Conservation (phyloP, 1,140 invertebrate species). For the Bombus sibiricus region DNA sequence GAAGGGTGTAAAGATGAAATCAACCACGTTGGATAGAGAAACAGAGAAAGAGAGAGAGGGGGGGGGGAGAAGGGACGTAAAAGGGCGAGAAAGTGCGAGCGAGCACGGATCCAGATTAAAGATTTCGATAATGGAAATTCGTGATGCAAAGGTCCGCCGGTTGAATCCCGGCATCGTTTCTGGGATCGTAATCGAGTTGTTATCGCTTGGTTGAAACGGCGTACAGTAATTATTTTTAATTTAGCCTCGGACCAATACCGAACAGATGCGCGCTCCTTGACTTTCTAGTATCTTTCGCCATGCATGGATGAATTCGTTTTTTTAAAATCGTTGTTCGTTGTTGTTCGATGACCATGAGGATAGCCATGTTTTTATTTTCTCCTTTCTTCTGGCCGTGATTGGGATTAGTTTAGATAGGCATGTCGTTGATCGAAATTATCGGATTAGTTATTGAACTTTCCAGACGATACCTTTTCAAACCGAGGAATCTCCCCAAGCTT, state of each 20-base stretch:
- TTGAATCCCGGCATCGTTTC: slow-evolving; percentile 31
- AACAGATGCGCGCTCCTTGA: slow-evolving; percentile 40
- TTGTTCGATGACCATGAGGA: neutral
- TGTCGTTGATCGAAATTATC: slow-evolving; percentile 13
- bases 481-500: neutral
- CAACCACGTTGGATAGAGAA: slow-evolving; percentile 39
- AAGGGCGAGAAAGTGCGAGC: neutral
- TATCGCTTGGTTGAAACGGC: slow-evolving; percentile 47
- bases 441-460: slow-evolving; percentile 25
- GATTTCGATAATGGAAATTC: slow-evolving; percentile 63
- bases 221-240: slow-evolving; percentile 50
- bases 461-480: neutral
- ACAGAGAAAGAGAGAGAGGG: neutral
- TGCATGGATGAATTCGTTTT: slow-evolving; percentile 3
- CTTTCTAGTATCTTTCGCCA: neutral
- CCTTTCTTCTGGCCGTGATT: neutral
- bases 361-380: slow-evolving; percentile 20
- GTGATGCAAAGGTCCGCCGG: slow-evolving; percentile 49
- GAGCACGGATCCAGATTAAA: slow-evolving; percentile 45
- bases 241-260: neutral
- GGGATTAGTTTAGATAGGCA: neutral
- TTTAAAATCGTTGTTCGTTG: neutral
- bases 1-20: slow-evolving; percentile 58
- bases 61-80: neutral
- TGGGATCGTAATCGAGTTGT: slow-evolving; percentile 60